These are phyloP conservation scores for Ctenopoma kingsleyae DNA, from an alignment of 2,797 vertebrate genomes.

Conservation along the genomic window DNA sequence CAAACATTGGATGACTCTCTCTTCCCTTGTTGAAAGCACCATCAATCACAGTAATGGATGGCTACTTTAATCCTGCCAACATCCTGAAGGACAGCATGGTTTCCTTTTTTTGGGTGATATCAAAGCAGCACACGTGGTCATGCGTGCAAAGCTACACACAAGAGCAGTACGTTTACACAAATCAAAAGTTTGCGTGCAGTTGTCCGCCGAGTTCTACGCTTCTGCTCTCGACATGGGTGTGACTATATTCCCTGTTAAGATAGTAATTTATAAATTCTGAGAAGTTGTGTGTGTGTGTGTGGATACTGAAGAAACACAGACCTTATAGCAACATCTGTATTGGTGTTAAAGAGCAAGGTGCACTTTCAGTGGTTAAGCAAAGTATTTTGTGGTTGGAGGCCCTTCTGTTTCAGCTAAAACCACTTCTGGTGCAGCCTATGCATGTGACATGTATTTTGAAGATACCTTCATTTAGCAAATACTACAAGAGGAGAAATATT, in stretches of 20 bases:
- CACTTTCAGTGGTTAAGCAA: conserved; percentile 40
- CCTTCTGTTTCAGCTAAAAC: conserved; percentile 30
- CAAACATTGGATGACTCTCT: conserved; percentile 35
- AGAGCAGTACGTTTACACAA: conserved; percentile 14
- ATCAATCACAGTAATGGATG: conserved; percentile 61
- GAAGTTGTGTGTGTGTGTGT: neutral
- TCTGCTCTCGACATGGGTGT: neutral
- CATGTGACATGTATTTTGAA: neutral
- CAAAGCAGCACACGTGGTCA: conserved; percentile 42
- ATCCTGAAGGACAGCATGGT: conserved; percentile 37
- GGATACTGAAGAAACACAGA: conserved; percentile 23
- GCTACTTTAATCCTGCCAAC: conserved; percentile 45
- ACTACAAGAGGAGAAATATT: conserved; percentile 3
- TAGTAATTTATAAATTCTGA: neutral
- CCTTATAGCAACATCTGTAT: conserved; percentile 45
- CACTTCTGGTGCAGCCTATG: conserved; percentile 7
- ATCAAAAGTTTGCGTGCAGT: neutral
- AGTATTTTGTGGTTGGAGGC: conserved; percentile 16
- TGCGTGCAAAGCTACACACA: conserved; percentile 22
- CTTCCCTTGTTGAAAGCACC: conserved; percentile 18
- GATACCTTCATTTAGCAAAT: conserved; percentile 5
- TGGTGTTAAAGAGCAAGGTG: conserved; percentile 13
- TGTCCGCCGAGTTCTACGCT: neutral
- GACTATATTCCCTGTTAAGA: neutral
- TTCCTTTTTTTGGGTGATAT: conserved; percentile 57